Conservation (phyloP, 2,113 vertebrate genomes). For the Rafetus swinhoei region DNA sequence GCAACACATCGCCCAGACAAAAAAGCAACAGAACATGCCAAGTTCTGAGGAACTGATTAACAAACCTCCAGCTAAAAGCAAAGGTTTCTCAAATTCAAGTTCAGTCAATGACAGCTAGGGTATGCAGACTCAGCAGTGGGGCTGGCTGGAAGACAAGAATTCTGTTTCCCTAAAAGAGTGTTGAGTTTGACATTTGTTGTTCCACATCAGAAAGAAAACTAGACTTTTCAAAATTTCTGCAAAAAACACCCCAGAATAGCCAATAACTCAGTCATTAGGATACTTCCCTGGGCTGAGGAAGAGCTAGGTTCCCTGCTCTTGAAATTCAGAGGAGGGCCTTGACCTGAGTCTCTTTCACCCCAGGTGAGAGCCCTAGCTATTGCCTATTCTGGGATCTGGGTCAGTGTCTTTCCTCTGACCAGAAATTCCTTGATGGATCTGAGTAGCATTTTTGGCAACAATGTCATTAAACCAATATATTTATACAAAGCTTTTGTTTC, state of each 20-base stretch:
- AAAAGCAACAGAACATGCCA: not conserved
- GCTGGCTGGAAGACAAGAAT: not conserved
- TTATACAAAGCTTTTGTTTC: not conserved
- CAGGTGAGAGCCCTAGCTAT: not conserved
- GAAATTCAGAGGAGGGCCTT: not conserved
- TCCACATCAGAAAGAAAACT: not conserved
- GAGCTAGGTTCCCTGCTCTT: not conserved
- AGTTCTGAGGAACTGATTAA: not conserved
- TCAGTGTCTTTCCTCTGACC: not conserved
- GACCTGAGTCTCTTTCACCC: not conserved
- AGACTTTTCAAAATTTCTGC: not conserved
- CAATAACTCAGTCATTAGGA: not conserved
- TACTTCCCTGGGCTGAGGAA: not conserved
- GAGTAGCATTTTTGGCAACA: not conserved
- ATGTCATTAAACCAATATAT: not conserved
- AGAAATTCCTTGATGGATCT: not conserved
- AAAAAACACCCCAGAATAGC: not conserved
- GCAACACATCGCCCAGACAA: not conserved
- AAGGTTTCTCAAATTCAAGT: not conserved
- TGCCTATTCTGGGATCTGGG: not conserved
- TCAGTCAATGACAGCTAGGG: not conserved
- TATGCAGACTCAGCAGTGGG: not conserved
- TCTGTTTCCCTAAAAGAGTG: not conserved
- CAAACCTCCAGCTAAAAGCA: not conserved
- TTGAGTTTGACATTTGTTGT: not conserved